Conservation (phyloP, 2,113 vertebrate species). For the Anseranas semipalmata region DNA sequence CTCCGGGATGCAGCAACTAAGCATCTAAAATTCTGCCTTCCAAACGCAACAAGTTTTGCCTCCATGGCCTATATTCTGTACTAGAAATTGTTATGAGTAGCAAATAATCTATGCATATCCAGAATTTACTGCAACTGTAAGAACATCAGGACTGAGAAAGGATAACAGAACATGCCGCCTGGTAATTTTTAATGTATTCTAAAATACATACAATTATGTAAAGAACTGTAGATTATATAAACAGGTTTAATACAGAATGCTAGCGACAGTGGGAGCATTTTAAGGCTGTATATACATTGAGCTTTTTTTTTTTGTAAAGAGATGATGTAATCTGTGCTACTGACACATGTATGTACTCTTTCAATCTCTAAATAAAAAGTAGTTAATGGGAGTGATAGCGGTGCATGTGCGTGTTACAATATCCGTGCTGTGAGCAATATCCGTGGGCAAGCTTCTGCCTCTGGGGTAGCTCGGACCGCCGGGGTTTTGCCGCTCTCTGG, state of each 20-base stretch:
- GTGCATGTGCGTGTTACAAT: not conserved
- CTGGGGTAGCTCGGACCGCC: not conserved
- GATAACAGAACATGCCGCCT: constrained; percentile 37
- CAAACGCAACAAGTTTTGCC: not conserved
- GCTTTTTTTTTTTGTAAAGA: constrained; percentile 65
- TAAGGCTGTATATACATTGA: constrained; percentile 52
- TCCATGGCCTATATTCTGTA: not conserved
- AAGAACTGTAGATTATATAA: constrained; percentile 59
- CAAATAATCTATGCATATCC: not conserved
- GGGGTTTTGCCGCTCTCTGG: not conserved
- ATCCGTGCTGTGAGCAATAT: fast-evolving
- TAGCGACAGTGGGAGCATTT: constrained; percentile 43
- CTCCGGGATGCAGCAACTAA: not conserved
- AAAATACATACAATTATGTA: constrained; percentile 43
- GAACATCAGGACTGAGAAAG: constrained; percentile 27
- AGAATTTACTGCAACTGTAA: not conserved
- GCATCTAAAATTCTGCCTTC: not conserved
- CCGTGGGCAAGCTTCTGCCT: not conserved
- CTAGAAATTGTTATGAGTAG: not conserved
- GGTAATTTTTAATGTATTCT: constrained; percentile 65
- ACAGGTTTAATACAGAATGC: constrained; percentile 17
- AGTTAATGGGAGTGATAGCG: not conserved
- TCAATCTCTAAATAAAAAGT: constrained; percentile 70
- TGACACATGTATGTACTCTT: constrained; percentile 48
- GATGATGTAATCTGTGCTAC: constrained; percentile 27